A percentile compares a stretch with the other conserved stretches of the same genome.
These are phyloP conservation scores for Globodera ellingtonae DNA, from an alignment of 1,140 invertebrate genomes.

Conservation along the genomic window DNA sequence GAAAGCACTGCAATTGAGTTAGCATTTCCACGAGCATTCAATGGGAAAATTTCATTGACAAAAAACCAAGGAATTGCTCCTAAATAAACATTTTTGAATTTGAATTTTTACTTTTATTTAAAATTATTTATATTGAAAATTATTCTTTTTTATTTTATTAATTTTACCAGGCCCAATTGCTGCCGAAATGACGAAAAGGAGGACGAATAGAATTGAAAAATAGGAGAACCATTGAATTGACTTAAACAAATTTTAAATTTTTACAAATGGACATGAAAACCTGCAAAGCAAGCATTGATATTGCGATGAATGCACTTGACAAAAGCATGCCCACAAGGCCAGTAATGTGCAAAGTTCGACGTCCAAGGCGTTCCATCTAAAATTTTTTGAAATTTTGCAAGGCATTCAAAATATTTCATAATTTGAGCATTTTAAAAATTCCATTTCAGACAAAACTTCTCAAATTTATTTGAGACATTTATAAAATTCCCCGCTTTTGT, in stretches of 20 bases:
- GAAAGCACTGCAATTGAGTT: slow-evolving; percentile 96
- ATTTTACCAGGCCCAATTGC: slow-evolving; percentile 63
- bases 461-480: too few relatives aligned
- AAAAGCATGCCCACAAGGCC: slow-evolving; percentile 63
- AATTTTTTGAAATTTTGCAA: too few relatives aligned
- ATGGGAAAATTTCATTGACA: slow-evolving; percentile 92
- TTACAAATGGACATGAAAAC: neutral
- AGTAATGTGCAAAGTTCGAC: slow-evolving; percentile 69
- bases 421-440: too few relatives aligned
- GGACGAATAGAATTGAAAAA: slow-evolving; percentile 58
- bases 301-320: slow-evolving; percentile 53
- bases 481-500: too few relatives aligned
- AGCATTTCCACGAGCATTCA: slow-evolving; percentile 92
- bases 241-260: neutral
- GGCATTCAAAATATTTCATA: too few relatives aligned
- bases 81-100: slow-evolving; percentile 26
- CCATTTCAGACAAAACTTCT: too few relatives aligned
- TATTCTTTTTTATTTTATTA: neutral
- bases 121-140: neutral
- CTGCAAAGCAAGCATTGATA: slow-evolving; percentile 39
- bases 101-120: neutral
- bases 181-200: slow-evolving; percentile 66
- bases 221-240: slow-evolving; percentile 55
- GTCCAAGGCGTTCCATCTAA: slow-evolving; percentile 71
- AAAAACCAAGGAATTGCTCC: slow-evolving; percentile 94